phyloP scores from a whole-genome alignment of 2,113 vertebrate genomes.

The Odontophorus gujanensis region DNA sequence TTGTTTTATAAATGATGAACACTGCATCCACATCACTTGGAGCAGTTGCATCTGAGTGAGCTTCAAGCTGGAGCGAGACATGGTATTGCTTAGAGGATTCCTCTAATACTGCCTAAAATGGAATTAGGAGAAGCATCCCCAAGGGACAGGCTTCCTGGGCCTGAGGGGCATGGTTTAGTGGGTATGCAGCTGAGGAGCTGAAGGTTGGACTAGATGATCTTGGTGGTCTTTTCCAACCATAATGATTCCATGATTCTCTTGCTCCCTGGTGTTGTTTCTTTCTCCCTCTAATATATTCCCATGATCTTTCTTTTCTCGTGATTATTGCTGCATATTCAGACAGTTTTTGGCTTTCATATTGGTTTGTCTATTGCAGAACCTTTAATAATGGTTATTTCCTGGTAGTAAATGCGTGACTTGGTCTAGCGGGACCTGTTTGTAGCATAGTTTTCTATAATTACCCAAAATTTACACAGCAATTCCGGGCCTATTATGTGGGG shows the following conservation, averaged over 20 bases:
- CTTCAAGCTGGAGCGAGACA: neutral
- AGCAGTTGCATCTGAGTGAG: neutral
- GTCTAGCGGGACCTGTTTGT: conserved; percentile 54
- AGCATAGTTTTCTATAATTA: conserved; percentile 54
- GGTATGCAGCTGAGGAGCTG: too few species aligned
- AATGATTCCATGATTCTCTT: neutral
- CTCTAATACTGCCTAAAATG: neutral
- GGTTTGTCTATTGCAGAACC: neutral
- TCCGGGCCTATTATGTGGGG: conserved; percentile 21
- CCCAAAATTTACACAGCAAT: conserved; percentile 59
- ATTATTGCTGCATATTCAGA: neutral
- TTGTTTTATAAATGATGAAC: neutral
- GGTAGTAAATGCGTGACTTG: conserved; percentile 6
- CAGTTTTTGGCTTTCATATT: neutral
- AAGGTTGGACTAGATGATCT: too few species aligned
- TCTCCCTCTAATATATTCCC: neutral
- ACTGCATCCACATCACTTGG: neutral
- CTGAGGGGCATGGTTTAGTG: too few species aligned
- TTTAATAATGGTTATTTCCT: conserved; percentile 44
- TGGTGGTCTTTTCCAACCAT: too few species aligned
- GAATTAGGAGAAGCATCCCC: neutral
- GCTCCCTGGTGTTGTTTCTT: neutral
- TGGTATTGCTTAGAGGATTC: neutral
- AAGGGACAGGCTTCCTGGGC: neutral
- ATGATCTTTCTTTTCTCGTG: neutral